Conservation (phyloP, 2,797 vertebrate genomes). For the Apogon hyalosoma region DNA sequence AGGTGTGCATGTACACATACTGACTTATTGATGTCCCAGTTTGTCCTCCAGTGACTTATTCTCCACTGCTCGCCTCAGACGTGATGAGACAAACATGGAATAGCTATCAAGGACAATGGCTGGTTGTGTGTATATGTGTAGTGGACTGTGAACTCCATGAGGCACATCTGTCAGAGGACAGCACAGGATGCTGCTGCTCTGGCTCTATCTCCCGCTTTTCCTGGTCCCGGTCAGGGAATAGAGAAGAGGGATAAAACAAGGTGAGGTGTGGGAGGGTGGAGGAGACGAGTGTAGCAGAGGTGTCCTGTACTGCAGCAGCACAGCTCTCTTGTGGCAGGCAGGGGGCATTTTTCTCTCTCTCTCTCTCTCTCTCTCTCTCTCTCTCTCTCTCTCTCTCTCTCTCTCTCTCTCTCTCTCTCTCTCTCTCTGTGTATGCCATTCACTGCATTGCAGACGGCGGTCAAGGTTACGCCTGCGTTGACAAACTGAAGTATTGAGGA, state of each 20-base stretch:
- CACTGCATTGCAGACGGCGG: conserved; percentile 78
- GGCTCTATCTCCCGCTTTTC: conserved; percentile 13
- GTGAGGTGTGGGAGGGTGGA: conserved; percentile 34
- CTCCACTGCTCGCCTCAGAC: conserved; percentile 5
- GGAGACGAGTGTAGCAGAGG: conserved; percentile 42
- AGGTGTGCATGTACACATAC: too few relatives aligned
- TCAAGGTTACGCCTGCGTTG: conserved; percentile 72
- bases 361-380: too few relatives aligned
- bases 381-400: too few relatives aligned
- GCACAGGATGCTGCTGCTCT: conserved; percentile 15
- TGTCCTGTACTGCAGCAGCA: conserved; percentile 63
- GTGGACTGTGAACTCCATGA: conserved; percentile 2
- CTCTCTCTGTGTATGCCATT: conserved; percentile 1
- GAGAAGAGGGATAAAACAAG: conserved; percentile 7
- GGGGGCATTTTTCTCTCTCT: conserved; percentile 34
- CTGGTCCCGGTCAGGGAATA: conserved; percentile 30
- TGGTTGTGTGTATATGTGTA: conserved; percentile 7
- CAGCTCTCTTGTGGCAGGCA: conserved; percentile 54
- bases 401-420: conserved; percentile 15
- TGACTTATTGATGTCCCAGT: conserved; percentile 12
- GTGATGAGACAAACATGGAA: conserved; percentile 21
- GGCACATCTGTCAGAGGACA: conserved; percentile 46
- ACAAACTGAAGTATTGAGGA: conserved; percentile 32
- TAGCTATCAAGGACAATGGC: conserved; percentile 25
- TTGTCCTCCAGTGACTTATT: conserved; percentile 12